Base-by-base conservation (phyloP, 2,797 vertebrate species). In the Rhinophrynus dorsalis region DNA sequence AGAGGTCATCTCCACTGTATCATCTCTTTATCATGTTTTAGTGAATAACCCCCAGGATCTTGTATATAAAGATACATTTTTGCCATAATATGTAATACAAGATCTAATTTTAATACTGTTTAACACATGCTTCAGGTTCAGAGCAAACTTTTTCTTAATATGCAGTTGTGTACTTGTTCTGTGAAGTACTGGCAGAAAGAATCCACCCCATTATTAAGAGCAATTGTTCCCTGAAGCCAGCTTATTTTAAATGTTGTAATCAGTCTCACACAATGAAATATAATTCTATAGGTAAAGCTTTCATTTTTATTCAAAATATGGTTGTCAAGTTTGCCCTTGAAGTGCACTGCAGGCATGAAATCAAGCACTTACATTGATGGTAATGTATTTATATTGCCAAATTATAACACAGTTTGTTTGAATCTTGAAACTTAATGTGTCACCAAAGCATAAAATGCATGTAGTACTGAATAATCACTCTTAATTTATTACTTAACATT, bases 221-320 rank as follows among this genome's bases (percentile, higher is more conserved):
- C 12, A 30, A 6, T 59, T 23, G 27, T 35, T 23, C 57, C 17
- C 32, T 29, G 15, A 59, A 20, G 12, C 17, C 40, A 45, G 17
- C 8, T 24, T 50, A 15, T 17, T 59, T 48, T 68, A 57, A 56
- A 56, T 7, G 3, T n/a, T 1, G 47, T 18, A 67, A 45, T 44
- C 65, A 37, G 21, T 48, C 20, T 18, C 42, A 48, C 38, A 67
- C 30, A 35, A 50, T 58, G 29, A 27, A 57, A 33, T 12, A 5
- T 11, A 67, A 47, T 45, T 24, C 55, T 20, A 47, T 13, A 48
- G 21, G 32, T 21, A 20, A 45, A 45, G 42, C 42, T 23, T 18
- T 38, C 8, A 50, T 58, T 38, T 38, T n/a, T n/a, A n/a, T n/a
- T n/a, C 1, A 12, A 38, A 38, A 38, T 5, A 38, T n/a, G 37